Conservation (phyloP, 2,797 vertebrate genomes). For the Emydoidea blandingii region DNA sequence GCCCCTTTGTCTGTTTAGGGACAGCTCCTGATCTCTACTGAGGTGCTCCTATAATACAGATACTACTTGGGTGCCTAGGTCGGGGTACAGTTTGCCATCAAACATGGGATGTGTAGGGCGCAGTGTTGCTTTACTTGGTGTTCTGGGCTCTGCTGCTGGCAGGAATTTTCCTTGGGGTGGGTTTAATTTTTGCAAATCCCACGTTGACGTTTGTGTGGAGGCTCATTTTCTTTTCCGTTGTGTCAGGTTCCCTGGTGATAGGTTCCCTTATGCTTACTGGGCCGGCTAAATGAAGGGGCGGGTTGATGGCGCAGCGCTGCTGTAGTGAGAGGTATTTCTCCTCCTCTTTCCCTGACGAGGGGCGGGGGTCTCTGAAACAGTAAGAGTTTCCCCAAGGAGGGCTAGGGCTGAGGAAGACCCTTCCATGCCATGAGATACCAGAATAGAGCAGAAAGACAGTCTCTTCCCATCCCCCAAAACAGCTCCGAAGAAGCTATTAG, state of each 20-base stretch:
- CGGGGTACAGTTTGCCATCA: not conserved
- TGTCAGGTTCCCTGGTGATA: not conserved
- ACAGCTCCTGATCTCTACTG: not conserved
- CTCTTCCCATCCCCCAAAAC: not conserved
- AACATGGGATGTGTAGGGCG: not conserved
- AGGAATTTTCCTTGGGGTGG: not conserved
- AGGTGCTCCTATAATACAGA: too few species aligned
- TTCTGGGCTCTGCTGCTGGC: not conserved
- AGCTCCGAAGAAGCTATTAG: not conserved
- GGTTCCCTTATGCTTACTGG: not conserved
- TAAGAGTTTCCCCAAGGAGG: too few species aligned
- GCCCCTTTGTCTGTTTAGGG: not conserved
- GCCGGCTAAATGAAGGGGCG: not conserved
- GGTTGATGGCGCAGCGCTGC: not conserved
- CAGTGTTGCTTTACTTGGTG: not conserved
- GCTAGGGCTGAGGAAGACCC: not conserved
- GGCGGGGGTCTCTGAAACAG: not conserved
- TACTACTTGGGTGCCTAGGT: too few species aligned
- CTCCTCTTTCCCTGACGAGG: not conserved
- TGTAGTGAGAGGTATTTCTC: not conserved
- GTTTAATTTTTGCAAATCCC: fast-evolving
- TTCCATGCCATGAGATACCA: not conserved
- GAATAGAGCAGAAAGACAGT: not conserved
- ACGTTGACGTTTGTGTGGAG: not conserved
- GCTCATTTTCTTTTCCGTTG: slow-evolving; percentile 51